Percentiles rank a stretch among this genome's conserved stretches.
Conservation (phyloP, 2,888 invertebrate genomes). For the Andrena chrysosceles region DNA sequence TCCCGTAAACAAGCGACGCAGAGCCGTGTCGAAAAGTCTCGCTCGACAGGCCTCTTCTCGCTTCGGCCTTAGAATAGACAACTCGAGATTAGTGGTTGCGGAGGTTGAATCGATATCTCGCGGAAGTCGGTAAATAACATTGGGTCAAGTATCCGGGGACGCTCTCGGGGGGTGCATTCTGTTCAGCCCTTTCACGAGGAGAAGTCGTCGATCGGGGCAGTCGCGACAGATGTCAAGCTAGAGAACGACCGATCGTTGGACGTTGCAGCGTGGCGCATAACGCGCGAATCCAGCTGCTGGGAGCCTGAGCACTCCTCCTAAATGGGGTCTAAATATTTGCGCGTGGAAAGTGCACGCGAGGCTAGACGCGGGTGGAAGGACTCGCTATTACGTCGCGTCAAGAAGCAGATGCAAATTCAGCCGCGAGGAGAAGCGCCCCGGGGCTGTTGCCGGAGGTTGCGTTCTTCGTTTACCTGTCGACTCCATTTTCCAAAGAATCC, state of each 20-base stretch:
- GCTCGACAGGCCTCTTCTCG: conserved; percentile 14
- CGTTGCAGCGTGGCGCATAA: no score
- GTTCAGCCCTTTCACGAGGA: not conserved
- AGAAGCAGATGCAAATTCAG: not conserved
- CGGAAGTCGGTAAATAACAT: conserved; percentile 62
- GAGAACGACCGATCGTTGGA: no score
- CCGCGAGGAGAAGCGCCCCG: not conserved
- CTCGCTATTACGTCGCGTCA: not conserved
- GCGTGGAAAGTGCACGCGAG: not conserved
- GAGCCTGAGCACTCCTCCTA: not conserved
- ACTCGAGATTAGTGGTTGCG: conserved; percentile 54
- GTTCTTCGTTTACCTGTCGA: conserved; percentile 15
- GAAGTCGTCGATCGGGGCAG: not conserved
- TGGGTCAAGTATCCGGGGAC: conserved; percentile 56
- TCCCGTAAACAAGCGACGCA: conserved; percentile 22
- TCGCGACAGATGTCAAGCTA: no score
- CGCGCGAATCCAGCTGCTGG: no score
- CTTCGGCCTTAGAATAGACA: conserved; percentile 45
- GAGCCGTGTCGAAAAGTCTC: conserved; percentile 19
- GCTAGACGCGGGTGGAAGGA: not conserved
- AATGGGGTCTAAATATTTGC: not conserved
- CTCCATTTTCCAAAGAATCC: conserved; percentile 18
- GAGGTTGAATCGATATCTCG: conserved; percentile 54
- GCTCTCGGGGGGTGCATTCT: not conserved
- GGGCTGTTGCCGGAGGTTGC: conserved; percentile 5